phyloP scores from a whole-genome alignment of 2,113 vertebrate genomes.

The Petrocephalus microphthalmus region DNA sequence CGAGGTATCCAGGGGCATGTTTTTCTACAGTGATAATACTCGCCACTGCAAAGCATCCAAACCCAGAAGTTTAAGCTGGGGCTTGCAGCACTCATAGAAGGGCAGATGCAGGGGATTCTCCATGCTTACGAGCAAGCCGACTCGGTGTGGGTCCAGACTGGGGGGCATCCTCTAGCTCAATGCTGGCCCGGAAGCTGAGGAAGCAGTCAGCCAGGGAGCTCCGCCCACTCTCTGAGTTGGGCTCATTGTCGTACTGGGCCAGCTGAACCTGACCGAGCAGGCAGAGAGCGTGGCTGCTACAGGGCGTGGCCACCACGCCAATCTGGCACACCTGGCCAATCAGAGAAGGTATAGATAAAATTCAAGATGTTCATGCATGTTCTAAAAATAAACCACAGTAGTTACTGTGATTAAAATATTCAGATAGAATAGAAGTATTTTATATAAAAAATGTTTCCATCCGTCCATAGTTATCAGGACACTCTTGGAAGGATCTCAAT shows the following conservation, averaged over 20 bases:
- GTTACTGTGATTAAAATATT: not conserved
- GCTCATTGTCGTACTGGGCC: conserved; percentile 47
- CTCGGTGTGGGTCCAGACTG: conserved; percentile 40
- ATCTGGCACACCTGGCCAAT: conserved; percentile 49
- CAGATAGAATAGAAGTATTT: not conserved
- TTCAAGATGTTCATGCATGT: not conserved
- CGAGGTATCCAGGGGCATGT: not conserved
- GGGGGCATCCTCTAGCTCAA: conserved; percentile 46
- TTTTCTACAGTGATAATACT: not conserved
- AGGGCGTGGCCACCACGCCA: conserved; percentile 41
- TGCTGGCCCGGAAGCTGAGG: conserved; percentile 56
- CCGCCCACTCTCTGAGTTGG: conserved; percentile 32
- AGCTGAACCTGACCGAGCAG: conserved; percentile 53
- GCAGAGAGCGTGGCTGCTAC: conserved; percentile 46
- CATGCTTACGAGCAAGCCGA: conserved; percentile 48
- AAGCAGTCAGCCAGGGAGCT: conserved; percentile 37
- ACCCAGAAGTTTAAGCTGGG: not conserved
- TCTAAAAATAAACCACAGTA: not conserved
- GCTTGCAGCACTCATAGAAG: not conserved
- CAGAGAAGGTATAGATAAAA: not conserved
- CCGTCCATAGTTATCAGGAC: not conserved
- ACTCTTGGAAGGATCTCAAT: not conserved
- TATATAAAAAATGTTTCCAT: not conserved
- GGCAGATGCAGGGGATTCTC: not conserved
- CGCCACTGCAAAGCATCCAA: not conserved